phyloP scores from a whole-genome alignment of 2,113 vertebrate species.

The Upupa epops region DNA sequence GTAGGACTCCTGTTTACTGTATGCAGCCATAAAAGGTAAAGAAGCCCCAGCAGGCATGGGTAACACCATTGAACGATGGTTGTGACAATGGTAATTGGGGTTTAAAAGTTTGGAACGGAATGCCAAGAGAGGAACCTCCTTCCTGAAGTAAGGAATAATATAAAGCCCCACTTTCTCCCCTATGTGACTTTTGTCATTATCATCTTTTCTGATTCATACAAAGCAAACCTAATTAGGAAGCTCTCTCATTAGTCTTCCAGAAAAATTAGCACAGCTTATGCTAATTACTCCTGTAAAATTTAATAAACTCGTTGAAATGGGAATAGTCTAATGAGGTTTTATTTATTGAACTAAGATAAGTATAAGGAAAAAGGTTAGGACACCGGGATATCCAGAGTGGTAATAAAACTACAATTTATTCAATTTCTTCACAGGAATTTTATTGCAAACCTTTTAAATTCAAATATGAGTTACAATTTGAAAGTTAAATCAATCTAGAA shows the following conservation, averaged over 20 bases:
- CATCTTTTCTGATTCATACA: constrained; percentile 88
- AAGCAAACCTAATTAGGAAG: constrained; percentile 98
- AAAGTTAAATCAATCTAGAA: constrained; percentile 80
- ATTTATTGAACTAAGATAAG: constrained; percentile 99
- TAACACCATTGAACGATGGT: constrained; percentile 7
- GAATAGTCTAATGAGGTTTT: constrained; percentile 98
- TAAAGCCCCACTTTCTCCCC: constrained; percentile 73
- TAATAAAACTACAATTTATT: constrained; percentile 85
- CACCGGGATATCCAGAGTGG: constrained; percentile 76
- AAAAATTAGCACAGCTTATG: constrained; percentile 98
- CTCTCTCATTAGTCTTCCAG: constrained; percentile 98
- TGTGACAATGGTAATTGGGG: not conserved
- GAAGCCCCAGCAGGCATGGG: constrained; percentile 16
- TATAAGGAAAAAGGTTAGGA: constrained; percentile 89
- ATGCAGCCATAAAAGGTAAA: constrained; percentile 51
- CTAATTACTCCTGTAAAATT: constrained; percentile 99
- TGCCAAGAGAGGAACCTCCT: constrained; percentile 17
- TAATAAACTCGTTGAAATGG: constrained; percentile 99
- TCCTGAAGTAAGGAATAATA: constrained; percentile 65
- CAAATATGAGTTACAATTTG: constrained; percentile 79
- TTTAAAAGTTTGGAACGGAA: constrained; percentile 45
- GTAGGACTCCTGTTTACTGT: constrained; percentile 6
- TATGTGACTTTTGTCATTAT: constrained; percentile 82
- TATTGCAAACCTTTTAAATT: constrained; percentile 84
- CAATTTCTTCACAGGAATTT: constrained; percentile 80